Conservation (phyloP, 2,797 vertebrate species). For the Urosaurus nigricauda region DNA sequence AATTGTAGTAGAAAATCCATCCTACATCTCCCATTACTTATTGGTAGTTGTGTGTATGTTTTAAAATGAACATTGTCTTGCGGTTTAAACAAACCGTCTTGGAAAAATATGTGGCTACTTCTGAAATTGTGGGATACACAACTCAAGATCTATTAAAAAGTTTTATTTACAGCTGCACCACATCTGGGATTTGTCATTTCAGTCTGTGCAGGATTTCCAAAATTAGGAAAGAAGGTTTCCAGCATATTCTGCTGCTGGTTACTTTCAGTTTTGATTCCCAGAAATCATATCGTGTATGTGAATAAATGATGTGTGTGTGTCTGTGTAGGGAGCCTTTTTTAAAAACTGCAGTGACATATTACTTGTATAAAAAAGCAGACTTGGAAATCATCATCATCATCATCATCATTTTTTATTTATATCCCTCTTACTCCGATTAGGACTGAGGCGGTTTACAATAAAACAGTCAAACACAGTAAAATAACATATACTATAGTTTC, state of each 20-base stretch:
- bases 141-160: background rate
- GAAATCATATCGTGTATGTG: background rate
- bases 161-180: background rate
- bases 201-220: background rate
- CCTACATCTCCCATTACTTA: background rate
- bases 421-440: no score
- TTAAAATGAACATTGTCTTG: background rate
- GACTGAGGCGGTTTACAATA: no score
- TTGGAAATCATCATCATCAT: no score
- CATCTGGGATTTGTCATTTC: background rate
- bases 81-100: background rate
- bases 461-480: no score
- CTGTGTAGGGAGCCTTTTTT: background rate
- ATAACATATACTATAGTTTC: no score
- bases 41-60: no score
- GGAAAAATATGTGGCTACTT: background rate
- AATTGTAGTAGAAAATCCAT: background rate
- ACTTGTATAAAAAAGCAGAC: no score
- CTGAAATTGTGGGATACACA: background rate
- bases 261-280: conserved; percentile 29
- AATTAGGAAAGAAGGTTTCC: background rate
- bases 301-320: background rate
- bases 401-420: no score
- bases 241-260: background rate
- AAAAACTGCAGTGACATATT: no score